Percentiles rank a stretch among this genome's conserved stretches.
These are phyloP conservation scores for Microtus montanus DNA, from an alignment of 2,113 vertebrate species.

Conservation along the genomic window DNA sequence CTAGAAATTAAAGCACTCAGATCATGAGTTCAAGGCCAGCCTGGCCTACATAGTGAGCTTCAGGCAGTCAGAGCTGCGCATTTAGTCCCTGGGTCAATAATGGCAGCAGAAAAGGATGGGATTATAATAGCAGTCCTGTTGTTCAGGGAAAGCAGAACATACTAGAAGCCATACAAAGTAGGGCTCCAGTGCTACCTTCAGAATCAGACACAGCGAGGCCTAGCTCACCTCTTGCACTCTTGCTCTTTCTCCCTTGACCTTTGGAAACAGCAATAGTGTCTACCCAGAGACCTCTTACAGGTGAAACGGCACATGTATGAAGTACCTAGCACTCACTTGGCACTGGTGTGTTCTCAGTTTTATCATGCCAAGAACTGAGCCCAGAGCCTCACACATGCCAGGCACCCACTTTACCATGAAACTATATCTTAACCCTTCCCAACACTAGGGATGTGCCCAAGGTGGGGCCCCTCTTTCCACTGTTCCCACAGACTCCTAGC, in stretches of 20 bases:
- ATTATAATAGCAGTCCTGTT: not conserved
- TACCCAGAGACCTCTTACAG: not conserved
- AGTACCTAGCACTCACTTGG: not conserved
- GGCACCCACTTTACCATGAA: not conserved
- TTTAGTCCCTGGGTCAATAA: slow-evolving; percentile 29
- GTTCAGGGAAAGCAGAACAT: not conserved
- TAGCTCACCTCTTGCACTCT: not conserved
- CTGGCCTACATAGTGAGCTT: not conserved
- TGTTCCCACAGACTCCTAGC: accelerated
- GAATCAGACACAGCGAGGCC: not conserved
- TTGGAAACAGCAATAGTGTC: not conserved
- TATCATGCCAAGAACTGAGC: not conserved
- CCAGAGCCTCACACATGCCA: not conserved
- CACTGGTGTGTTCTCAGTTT: not conserved
- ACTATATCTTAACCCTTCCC: not conserved
- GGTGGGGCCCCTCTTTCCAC: not conserved
- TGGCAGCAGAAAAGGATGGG: slow-evolving; percentile 48
- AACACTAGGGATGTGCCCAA: not conserved
- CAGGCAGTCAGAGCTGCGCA: not conserved
- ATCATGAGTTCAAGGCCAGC: not conserved
- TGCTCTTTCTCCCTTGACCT: not conserved
- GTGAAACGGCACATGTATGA: not conserved
- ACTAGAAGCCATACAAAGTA: not conserved
- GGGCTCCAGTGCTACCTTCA: not conserved
- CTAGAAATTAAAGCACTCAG: not conserved